Evolutionary conservation across 1,140 invertebrate genomes (phyloP).

Genomic region (Aradophagus sp.): DNA sequence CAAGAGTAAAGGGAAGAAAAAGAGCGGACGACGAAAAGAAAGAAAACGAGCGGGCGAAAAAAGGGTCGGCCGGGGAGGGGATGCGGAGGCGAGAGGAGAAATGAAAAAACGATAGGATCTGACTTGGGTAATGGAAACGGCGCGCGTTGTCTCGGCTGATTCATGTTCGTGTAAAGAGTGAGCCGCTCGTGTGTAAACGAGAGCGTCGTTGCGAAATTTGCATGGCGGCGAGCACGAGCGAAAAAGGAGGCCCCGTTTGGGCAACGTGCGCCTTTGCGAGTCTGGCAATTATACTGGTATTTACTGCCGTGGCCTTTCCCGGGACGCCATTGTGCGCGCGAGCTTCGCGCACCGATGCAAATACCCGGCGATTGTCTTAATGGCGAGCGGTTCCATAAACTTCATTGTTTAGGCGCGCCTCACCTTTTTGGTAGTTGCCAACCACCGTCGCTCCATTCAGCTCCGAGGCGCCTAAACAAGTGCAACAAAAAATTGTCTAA

Average conservation of each 20-base stretch:
- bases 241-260: slow-evolving; percentile 44
- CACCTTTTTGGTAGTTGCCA: slow-evolving; percentile 64
- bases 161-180: slow-evolving; percentile 33
- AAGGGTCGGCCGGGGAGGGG: too few species aligned
- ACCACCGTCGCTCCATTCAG: slow-evolving; percentile 11
- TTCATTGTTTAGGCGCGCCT: slow-evolving; percentile 71
- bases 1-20: slow-evolving; percentile 1
- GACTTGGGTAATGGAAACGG: slow-evolving; percentile 40
- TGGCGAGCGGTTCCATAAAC: slow-evolving; percentile 64
- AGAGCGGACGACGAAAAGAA: too few species aligned
- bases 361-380: slow-evolving; percentile 71
- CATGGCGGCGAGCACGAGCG: slow-evolving; percentile 35
- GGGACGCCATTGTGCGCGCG: slow-evolving; percentile 66
- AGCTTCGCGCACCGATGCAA: slow-evolving; percentile 59
- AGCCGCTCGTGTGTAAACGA: slow-evolving; percentile 42
- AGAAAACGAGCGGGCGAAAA: too few species aligned
- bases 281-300: slow-evolving; percentile 71
- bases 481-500: slow-evolving; percentile 53
- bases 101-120: slow-evolving; percentile 39
- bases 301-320: slow-evolving; percentile 66
- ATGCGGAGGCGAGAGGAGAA: too few species aligned
- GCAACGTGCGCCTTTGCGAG: slow-evolving; percentile 26
- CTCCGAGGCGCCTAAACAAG: slow-evolving; percentile 36
- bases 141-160: slow-evolving; percentile 47
- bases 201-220: slow-evolving; percentile 52